Evolutionary conservation across 2,113 vertebrate genomes (phyloP).

Genomic region (Hippocampus guttulatus): DNA sequence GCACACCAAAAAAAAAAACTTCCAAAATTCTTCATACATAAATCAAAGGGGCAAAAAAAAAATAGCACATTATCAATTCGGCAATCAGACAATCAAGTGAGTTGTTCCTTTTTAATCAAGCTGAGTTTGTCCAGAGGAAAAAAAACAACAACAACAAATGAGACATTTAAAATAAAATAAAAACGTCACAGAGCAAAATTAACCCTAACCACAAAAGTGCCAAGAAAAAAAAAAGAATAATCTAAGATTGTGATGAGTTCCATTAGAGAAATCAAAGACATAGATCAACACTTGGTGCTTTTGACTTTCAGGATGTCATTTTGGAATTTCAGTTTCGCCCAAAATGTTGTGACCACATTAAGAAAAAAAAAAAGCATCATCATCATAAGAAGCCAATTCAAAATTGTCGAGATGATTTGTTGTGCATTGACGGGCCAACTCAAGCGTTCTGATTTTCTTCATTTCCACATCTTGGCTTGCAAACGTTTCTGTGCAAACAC

Average conservation of each 20-base stretch:
- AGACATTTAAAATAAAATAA: neutral
- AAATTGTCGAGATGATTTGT: too few species aligned
- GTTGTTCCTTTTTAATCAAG: constrained; percentile 6
- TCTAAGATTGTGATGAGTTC: neutral
- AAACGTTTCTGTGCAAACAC: too few species aligned
- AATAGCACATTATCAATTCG: neutral
- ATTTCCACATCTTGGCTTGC: neutral
- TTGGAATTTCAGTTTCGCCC: too few species aligned
- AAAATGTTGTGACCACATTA: too few species aligned
- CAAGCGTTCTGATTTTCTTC: neutral
- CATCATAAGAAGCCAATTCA: too few species aligned
- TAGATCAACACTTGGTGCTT: too few species aligned
- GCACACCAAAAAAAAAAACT: too few species aligned
- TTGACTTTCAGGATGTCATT: too few species aligned
- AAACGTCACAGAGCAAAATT: neutral
- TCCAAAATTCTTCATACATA: neutral
- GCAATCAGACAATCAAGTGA: neutral
- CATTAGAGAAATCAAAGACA: too few species aligned
- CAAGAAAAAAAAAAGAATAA: neutral
- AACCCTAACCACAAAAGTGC: neutral
- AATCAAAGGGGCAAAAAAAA: neutral
- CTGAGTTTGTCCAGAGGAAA: neutral
- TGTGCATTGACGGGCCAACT: neutral
- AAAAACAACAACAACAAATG: neutral
- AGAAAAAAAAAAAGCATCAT: too few species aligned